These are phyloP conservation scores for Datnioides undecimradiatus DNA, from an alignment of 2,113 vertebrate genomes.

Conservation along the genomic window DNA sequence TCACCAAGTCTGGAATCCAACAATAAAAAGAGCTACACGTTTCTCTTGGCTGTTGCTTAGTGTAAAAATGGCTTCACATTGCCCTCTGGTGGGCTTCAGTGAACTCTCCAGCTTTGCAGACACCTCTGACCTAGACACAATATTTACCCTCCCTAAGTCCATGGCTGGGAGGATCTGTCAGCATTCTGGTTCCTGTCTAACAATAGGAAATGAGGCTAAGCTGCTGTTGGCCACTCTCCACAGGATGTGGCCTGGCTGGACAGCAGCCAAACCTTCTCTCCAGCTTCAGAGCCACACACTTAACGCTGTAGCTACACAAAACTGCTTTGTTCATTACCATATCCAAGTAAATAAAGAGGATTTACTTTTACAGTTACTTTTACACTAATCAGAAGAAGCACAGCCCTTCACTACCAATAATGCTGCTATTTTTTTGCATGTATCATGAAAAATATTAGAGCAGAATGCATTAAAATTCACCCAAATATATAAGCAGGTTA, in stretches of 20 bases:
- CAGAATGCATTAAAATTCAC: neutral
- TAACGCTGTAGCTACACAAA: constrained; percentile 23
- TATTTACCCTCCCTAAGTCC: neutral
- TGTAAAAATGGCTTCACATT: constrained; percentile 11
- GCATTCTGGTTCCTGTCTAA: constrained; percentile 55
- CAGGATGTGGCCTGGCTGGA: constrained; percentile 75
- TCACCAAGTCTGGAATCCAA: neutral
- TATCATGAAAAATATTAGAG: neutral
- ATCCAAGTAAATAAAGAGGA: neutral
- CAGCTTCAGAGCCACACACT: constrained; percentile 37
- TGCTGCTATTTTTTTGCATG: neutral
- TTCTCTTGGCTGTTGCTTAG: neutral
- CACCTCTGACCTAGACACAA: neutral
- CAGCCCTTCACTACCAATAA: neutral
- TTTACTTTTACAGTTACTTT: neutral
- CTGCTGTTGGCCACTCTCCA: constrained; percentile 50
- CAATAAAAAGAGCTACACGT: neutral
- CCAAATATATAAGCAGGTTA: neutral
- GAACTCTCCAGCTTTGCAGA: neutral
- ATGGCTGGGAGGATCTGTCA: constrained; percentile 20
- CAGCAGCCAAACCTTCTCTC: constrained; percentile 56
- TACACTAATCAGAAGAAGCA: neutral
- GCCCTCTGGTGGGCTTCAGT: constrained; percentile 68
- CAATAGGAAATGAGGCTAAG: constrained; percentile 58
- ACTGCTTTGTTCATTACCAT: constrained; percentile 22